Evolutionary conservation across 2,888 invertebrate genomes (phyloP).

Genomic region (Toxonevra muliebris): DNA sequence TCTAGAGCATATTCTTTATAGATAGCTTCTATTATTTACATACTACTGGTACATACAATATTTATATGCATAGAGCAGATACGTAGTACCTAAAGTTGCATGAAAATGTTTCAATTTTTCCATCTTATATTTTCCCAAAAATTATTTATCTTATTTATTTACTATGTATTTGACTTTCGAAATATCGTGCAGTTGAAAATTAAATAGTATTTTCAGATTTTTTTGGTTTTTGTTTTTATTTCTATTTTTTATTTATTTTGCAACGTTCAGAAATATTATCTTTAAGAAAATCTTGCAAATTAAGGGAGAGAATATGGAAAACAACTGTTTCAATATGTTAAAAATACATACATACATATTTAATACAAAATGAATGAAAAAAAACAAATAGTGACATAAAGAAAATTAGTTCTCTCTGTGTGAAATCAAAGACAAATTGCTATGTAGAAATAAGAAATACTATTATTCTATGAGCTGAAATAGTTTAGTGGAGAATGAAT

Average conservation of each 20-base stretch:
- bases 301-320: neutral
- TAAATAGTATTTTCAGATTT: neutral
- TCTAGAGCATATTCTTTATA: too few species aligned
- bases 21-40: too few species aligned
- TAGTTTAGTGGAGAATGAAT: too few species aligned
- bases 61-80: neutral
- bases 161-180: neutral
- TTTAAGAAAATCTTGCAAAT: neutral
- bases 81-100: neutral
- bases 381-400: neutral
- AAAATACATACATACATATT: neutral
- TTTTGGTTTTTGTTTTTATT: neutral
- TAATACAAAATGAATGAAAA: constrained; percentile 4
- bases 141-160: neutral
- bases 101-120: neutral
- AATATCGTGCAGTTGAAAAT: neutral
- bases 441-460: neutral
- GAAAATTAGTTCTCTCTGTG: too few species aligned
- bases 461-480: too few species aligned
- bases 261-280: neutral
- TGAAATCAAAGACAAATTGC: neutral
- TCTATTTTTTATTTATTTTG: neutral
- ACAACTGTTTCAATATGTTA: neutral
- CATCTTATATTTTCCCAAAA: too few species aligned
- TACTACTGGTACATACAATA: neutral